phyloP scores from a whole-genome alignment of 1,140 invertebrate genomes.

The Oedothorax gibbosus region DNA sequence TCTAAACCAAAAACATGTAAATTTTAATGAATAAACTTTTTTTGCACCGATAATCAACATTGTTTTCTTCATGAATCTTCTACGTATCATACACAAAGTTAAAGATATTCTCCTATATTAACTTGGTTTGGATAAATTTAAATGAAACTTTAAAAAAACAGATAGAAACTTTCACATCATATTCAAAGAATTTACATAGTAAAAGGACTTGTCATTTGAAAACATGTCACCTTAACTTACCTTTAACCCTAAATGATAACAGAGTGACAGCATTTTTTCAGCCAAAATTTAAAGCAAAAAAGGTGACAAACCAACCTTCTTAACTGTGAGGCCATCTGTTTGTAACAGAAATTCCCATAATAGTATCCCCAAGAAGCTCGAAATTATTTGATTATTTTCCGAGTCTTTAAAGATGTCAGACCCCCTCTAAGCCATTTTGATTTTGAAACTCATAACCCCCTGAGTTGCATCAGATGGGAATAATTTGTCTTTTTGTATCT shows the following conservation, averaged over 20 bases:
- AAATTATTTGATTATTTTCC: conserved; percentile 2
- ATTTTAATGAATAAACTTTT: no score
- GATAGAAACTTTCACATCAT: no score
- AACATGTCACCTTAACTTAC: conserved; percentile 14
- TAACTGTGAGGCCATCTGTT: neutral
- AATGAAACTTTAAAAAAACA: no score
- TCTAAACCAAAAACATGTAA: no score
- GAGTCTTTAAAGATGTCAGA: neutral
- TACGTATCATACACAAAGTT: no score
- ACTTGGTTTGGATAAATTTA: no score
- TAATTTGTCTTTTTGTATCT: neutral
- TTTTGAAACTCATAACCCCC: conserved; percentile 40
- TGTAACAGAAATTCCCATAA: conserved; percentile 21
- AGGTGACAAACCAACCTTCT: conserved; percentile 16
- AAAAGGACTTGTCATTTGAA: no score
- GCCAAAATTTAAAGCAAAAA: conserved; percentile 13
- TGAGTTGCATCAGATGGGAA: conserved; percentile 17
- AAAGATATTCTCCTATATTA: no score
- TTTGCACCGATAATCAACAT: no score
- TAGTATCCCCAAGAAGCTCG: conserved; percentile 30
- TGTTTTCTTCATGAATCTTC: no score
- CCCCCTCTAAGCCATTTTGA: conserved; percentile 6
- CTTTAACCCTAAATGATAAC: conserved; percentile 27
- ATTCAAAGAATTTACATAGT: no score
- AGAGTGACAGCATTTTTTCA: conserved; percentile 28